Base-by-base conservation (phyloP, 2,888 invertebrate genomes). In the Baccha elongata region DNA sequence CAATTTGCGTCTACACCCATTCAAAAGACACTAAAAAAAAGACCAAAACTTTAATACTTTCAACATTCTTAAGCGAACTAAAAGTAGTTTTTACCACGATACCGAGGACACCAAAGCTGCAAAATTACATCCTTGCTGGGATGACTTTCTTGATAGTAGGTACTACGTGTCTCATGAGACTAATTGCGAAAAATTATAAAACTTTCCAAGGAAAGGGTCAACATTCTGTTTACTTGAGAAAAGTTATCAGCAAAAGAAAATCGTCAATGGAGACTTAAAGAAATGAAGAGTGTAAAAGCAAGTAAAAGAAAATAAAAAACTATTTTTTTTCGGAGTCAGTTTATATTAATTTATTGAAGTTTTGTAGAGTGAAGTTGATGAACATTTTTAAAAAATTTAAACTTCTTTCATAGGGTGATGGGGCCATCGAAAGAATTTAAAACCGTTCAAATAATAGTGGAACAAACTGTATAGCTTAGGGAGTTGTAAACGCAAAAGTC, bases 161-260 rank as follows among this genome's bases (percentile, higher is more conserved):
- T 55, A 83, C 81, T 55, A 83, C 81, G 81, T 83, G 83, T 52
- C 78, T 64, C 78, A 72, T 73, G 72, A 83, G 83, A 83, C 72
- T 83, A 83, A 83, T 83, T 78, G 73, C 83, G 72, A 78, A 83
- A 76, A 78, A 78, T 83, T 83, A 83, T 78, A 64, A 73, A 81
- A 83, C 72, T 83, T 83, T 52, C 32, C 10, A 58, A 29, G 35
- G 26, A 65, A 42, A 15, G 11, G 26, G 50, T 50, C 44, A 50
- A 13, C 64, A 35, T 67, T 65, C 44, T 71, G 3, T 46, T 37
- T 64, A 17, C 40, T 29, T 62, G n/a, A 19, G 52, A 26, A 7
- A 53, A 52, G 23, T 40, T 58, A 35, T 69, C 58, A 50, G 42
- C 10, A n/a, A 23, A 7, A 13, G 58, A 60, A 52, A 64, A 58